Evolutionary conservation across 2,888 invertebrate species (phyloP).

Genomic region (Tetanocera ferruginea): DNA sequence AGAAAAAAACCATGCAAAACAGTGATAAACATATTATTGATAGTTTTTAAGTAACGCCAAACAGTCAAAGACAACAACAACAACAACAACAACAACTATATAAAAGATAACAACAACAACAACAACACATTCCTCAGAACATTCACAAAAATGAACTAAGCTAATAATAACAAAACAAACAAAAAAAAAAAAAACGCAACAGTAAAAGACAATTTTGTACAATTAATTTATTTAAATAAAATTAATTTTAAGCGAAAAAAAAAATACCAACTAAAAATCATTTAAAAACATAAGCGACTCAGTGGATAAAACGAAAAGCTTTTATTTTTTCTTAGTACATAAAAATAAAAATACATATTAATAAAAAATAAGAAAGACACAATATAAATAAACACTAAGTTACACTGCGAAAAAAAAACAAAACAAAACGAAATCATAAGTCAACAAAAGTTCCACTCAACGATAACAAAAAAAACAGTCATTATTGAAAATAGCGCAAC

Average conservation of each 20-base stretch:
- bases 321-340: conserved; percentile 45
- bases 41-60: conserved; percentile 20
- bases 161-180: not conserved
- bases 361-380: not conserved
- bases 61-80: not conserved
- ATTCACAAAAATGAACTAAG: conserved; percentile 2
- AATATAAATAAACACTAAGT: conserved; percentile 12
- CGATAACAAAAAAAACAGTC: conserved; percentile 1
- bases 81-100: not conserved
- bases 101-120: not conserved
- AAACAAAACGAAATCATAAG: conserved; percentile 41
- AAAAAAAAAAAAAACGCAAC: not conserved
- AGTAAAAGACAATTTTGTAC: conserved; percentile 15
- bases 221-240: conserved; percentile 11
- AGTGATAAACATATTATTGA: conserved; percentile 11
- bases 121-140: conserved; percentile 15
- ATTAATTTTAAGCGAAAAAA: not conserved
- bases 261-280: not conserved
- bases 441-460: conserved; percentile 35
- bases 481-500: conserved; percentile 17
- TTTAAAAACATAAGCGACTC: conserved; percentile 48
- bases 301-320: conserved; percentile 57
- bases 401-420: not conserved
- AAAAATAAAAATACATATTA: conserved; percentile 1
- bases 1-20: conserved; percentile 22